Conservation (phyloP, 64 coral and sea anemone genomes). For the Anthopleura sola region DNA sequence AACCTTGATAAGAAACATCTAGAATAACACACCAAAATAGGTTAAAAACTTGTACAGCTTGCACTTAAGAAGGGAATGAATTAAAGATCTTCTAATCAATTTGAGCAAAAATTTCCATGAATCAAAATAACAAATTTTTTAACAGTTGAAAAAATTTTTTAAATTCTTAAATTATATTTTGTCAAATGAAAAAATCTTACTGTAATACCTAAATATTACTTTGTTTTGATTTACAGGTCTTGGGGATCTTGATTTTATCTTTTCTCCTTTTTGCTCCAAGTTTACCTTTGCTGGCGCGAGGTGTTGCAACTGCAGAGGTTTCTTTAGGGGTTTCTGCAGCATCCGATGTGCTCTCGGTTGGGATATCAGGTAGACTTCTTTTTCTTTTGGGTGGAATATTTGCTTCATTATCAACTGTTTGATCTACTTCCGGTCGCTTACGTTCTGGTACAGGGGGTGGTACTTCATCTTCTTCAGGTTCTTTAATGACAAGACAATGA, state of each 20-base stretch:
- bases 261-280: neutral
- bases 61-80: neutral
- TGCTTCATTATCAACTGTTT: neutral
- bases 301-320: neutral
- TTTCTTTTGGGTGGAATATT: conserved; percentile 12
- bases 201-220: conserved; percentile 2
- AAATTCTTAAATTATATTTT: neutral
- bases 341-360: neutral
- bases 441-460: conserved; percentile 28
- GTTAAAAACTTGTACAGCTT: neutral
- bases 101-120: too few relatives aligned
- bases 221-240: conserved; percentile 6
- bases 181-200: neutral
- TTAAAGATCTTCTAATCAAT: neutral
- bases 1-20: neutral
- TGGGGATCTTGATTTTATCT: neutral
- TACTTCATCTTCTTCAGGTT: conserved; percentile 18
- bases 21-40: neutral
- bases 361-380: conserved; percentile 16
- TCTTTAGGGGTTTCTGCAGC: neutral
- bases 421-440: conserved; percentile 12
- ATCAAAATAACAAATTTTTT: too few relatives aligned
- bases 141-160: too few relatives aligned
- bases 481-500: neutral
- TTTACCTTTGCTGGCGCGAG: neutral